Percentiles rank a stretch among this genome's conserved stretches.
These are phyloP conservation scores for Phrynosoma blainvillii DNA, from an alignment of 2,113 vertebrate genomes.

Conservation along the genomic window DNA sequence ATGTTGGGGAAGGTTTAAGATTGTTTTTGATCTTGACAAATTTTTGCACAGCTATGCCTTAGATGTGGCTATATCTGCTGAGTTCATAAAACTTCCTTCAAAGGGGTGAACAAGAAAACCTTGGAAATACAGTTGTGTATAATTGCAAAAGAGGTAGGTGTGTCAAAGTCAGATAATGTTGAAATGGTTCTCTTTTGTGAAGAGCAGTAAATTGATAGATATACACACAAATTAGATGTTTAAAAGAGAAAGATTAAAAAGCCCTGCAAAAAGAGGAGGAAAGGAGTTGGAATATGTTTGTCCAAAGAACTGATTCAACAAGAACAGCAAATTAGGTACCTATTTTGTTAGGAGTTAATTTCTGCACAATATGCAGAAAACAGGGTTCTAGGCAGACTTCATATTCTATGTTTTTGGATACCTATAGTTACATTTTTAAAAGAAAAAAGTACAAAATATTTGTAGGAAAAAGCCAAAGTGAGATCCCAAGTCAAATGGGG, in stretches of 20 bases:
- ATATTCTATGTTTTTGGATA: not conserved
- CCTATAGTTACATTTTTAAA: no score
- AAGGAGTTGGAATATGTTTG: not conserved
- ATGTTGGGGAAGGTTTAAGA: not conserved
- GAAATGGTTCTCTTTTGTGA: not conserved
- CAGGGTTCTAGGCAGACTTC: not conserved
- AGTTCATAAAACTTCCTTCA: not conserved
- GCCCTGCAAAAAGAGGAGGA: not conserved
- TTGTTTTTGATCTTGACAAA: not conserved
- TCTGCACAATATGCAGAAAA: not conserved
- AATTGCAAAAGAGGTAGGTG: not conserved
- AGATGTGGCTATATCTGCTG: not conserved
- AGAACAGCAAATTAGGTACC: not conserved
- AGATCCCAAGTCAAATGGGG: not conserved
- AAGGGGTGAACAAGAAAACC: not conserved
- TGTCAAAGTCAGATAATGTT: not conserved
- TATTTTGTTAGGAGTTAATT: not conserved
- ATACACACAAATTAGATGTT: not conserved
- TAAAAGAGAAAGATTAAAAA: not conserved
- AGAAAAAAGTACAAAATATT: not conserved
- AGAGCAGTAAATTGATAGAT: not conserved
- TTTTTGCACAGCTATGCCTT: not conserved
- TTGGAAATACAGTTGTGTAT: not conserved
- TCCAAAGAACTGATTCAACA: not conserved
- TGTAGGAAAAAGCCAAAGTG: not conserved